These are phyloP conservation scores for Anaspis maculata DNA, from an alignment of 2,888 invertebrate genomes.

Conservation along the genomic window DNA sequence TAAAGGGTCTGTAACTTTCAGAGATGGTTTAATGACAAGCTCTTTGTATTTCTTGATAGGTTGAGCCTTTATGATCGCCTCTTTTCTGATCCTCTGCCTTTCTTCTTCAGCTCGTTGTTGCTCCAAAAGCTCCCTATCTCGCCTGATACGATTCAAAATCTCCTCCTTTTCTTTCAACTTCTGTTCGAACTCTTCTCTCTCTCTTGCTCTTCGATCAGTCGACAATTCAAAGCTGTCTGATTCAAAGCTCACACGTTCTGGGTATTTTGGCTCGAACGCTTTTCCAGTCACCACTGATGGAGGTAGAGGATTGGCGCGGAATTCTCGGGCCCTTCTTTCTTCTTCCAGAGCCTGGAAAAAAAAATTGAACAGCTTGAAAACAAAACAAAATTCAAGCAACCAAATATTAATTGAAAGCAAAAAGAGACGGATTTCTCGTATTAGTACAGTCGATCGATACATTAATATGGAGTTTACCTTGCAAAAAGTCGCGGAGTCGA, in stretches of 20 bases:
- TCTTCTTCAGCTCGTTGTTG: conserved; percentile 44
- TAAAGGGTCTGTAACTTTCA: conserved; percentile 53
- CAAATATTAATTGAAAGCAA: too few species aligned
- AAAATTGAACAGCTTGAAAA: too few species aligned
- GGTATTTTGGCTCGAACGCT: too few species aligned
- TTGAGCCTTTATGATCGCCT: conserved; percentile 53
- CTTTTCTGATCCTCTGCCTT: conserved; percentile 46
- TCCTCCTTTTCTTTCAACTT: conserved; percentile 49
- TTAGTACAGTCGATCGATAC: too few species aligned
- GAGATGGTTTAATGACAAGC: conserved; percentile 47
- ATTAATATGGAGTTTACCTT: too few species aligned
- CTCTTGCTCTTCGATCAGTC: conserved; percentile 54
- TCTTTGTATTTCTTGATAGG: conserved; percentile 50
- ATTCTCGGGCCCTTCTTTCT: conserved; percentile 52
- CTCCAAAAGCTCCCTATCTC: conserved; percentile 36
- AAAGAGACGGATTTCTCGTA: too few species aligned
- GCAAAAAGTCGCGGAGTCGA: too few species aligned
- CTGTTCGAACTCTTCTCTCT: conserved; percentile 54
- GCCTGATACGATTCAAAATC: conserved; percentile 21
- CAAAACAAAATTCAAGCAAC: too few species aligned
- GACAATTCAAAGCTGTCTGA: conserved; percentile 53
- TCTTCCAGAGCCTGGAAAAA: conserved; percentile 43
- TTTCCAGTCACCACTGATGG: too few species aligned
- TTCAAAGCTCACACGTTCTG: too few species aligned
- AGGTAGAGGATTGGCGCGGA: conserved; percentile 65